A percentile compares a stretch with the other conserved stretches of the same genome.
Evolutionary conservation across 2,888 invertebrate species (phyloP).

Genomic region (Scrobipalpa costella): DNA sequence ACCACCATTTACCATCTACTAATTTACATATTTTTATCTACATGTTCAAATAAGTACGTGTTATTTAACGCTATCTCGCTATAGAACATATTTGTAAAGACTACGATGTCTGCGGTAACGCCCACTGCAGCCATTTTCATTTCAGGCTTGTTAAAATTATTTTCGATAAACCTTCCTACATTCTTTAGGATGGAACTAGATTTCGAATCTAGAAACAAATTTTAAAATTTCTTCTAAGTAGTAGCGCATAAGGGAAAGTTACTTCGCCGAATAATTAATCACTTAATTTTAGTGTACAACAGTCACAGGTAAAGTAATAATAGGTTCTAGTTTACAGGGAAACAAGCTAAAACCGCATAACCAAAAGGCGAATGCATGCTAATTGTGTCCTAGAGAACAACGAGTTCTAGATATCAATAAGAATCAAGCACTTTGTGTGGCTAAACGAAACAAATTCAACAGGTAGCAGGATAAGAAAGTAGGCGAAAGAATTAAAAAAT

Average conservation of each 20-base stretch:
- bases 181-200: too few species aligned
- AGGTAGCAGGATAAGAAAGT: neutral
- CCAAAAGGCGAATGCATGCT: neutral
- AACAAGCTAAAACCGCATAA: neutral
- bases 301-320: neutral
- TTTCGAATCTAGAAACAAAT: too few species aligned
- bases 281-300: too few species aligned
- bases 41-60: conserved; percentile 7
- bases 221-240: too few species aligned
- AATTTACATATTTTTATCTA: conserved; percentile 21
- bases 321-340: neutral
- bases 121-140: neutral
- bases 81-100: neutral
- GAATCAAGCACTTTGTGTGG: neutral
- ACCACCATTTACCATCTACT: conserved; percentile 18
- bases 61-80: neutral
- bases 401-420: neutral
- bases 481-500: neutral
- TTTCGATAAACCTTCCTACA: too few species aligned
- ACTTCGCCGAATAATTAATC: too few species aligned
- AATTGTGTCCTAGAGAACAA: neutral
- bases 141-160: neutral
- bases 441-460: neutral
- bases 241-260: too few species aligned
- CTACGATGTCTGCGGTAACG: neutral